Conservation (phyloP, 2,888 invertebrate species). For the Alitta virens region DNA sequence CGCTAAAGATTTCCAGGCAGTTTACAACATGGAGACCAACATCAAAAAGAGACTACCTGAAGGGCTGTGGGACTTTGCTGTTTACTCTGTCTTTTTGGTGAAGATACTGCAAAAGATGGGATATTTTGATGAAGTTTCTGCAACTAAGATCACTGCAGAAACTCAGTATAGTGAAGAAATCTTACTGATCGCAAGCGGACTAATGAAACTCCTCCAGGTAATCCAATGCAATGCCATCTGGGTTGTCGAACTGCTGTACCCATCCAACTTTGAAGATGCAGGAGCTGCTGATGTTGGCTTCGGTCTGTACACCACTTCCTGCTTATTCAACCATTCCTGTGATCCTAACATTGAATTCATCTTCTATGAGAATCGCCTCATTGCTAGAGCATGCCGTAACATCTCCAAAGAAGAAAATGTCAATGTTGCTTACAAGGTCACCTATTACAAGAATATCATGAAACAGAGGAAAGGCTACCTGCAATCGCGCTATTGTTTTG, state of each 20-base stretch:
- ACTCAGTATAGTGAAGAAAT: not conserved
- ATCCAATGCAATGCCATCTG: conserved; percentile 3
- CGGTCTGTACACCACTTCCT: conserved; percentile 81
- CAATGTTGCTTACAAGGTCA: conserved; percentile 72
- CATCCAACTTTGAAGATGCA: conserved; percentile 35
- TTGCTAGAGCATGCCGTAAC: conserved; percentile 69
- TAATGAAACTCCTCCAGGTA: conserved; percentile 3
- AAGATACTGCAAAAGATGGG: conserved; percentile 39
- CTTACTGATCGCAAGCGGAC: not conserved
- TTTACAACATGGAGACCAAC: conserved; percentile 73
- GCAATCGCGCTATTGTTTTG: conserved; percentile 73
- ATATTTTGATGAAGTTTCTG: conserved; percentile 22
- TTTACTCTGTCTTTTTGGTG: conserved; percentile 54
- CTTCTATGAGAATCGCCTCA: conserved; percentile 70
- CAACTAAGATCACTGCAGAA: not conserved
- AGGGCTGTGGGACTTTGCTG: conserved; percentile 69
- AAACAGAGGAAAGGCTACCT: conserved; percentile 67
- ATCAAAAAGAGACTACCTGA: conserved; percentile 64
- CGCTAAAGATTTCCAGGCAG: conserved; percentile 60
- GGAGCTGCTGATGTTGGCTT: conserved; percentile 67
- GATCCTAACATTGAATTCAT: conserved; percentile 76
- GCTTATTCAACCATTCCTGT: conserved; percentile 92
- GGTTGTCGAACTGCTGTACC: conserved; percentile 1
- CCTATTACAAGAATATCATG: conserved; percentile 54
- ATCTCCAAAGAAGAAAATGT: conserved; percentile 71